Evolutionary conservation across 2,113 vertebrate species (phyloP).

Genomic region (Typhlomys cinereus): DNA sequence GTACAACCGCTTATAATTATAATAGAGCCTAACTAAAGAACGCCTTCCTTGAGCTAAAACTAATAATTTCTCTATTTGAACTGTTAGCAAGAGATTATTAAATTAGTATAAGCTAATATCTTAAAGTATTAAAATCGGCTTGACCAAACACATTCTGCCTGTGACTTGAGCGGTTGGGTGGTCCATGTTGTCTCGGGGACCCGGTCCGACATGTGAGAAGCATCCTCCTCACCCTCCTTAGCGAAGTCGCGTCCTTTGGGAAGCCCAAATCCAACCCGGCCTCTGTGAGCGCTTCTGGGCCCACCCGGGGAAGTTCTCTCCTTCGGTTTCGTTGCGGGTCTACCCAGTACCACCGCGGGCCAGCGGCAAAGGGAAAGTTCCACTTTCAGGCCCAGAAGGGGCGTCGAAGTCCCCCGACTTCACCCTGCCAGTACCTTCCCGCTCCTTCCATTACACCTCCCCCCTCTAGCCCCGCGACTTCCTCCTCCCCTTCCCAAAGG

Average conservation of each 20-base stretch:
- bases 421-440: not conserved
- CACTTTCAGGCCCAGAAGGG: not conserved
- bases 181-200: not conserved
- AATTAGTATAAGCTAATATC: slow-evolving; percentile 81
- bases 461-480: not conserved
- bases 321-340: not conserved
- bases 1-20: slow-evolving; percentile 82
- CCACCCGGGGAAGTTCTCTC: not conserved
- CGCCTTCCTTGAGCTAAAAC: slow-evolving; percentile 86
- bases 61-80: slow-evolving; percentile 89
- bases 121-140: slow-evolving; percentile 58
- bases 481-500: slow-evolving; percentile 66
- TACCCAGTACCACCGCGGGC: not conserved
- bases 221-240: not conserved
- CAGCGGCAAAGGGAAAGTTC: not conserved
- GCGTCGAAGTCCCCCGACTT: not conserved
- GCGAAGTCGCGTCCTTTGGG: not conserved
- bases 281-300: not conserved
- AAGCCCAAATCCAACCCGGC: not conserved
- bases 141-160: slow-evolving; percentile 71
- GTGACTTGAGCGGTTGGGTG: not conserved
- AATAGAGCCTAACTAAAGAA: slow-evolving; percentile 85
- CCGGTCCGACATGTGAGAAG: not conserved
- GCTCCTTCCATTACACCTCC: not conserved
- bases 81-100: slow-evolving; percentile 85